phyloP scores from a whole-genome alignment of 2,113 vertebrate genomes.

The Lucifuga dentata region DNA sequence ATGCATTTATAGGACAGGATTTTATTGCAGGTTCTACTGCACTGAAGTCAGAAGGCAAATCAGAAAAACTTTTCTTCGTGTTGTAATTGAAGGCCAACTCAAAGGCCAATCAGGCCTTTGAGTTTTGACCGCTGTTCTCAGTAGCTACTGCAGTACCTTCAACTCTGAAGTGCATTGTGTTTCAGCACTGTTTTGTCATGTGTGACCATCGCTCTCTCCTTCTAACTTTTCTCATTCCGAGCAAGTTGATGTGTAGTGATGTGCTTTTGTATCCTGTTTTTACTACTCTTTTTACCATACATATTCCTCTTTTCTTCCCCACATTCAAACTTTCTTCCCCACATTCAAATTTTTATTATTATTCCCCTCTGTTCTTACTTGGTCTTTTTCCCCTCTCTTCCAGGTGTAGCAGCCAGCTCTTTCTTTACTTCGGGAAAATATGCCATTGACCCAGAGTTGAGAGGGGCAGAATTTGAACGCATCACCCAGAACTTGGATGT shows the following conservation, averaged over 20 bases:
- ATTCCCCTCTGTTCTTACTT: not conserved
- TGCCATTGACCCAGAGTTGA: slow-evolving; percentile 90
- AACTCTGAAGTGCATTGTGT: no score
- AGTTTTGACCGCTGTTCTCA: no score
- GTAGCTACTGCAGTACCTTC: no score
- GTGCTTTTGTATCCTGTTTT: slow-evolving; percentile 14
- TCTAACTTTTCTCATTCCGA: no score
- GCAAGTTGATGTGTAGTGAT: not conserved
- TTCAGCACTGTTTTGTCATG: no score
- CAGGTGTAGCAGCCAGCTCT: slow-evolving; percentile 91
- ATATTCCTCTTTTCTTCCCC: not conserved
- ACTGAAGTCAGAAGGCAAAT: no score
- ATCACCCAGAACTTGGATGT: slow-evolving; percentile 92
- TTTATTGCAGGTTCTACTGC: no score
- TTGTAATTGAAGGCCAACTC: no score
- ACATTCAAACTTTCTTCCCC: not conserved
- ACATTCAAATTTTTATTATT: not conserved
- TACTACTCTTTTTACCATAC: not conserved
- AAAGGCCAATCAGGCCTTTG: no score
- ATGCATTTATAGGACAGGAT: no score
- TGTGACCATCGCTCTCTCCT: no score
- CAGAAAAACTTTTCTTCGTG: no score
- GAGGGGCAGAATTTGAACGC: slow-evolving; percentile 89
- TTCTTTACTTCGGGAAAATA: slow-evolving; percentile 91
- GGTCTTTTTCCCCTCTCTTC: not conserved